Conservation (phyloP, 2,113 vertebrate species). For the Pithys albifrons region DNA sequence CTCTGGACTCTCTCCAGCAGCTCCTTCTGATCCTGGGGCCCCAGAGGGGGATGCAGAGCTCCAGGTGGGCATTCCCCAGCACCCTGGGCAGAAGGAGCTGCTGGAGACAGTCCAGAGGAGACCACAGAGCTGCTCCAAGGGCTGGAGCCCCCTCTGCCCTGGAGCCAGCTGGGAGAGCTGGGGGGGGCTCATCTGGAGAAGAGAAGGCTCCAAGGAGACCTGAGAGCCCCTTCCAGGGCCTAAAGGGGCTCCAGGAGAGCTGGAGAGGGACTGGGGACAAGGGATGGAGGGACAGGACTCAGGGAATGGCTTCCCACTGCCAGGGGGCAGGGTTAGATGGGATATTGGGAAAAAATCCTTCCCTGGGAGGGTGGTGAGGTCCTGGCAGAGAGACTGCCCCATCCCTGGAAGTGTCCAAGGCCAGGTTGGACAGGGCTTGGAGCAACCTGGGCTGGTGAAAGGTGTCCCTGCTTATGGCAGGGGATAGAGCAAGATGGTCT, state of each 20-base stretch:
- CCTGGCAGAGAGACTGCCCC: neutral
- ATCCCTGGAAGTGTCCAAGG: neutral
- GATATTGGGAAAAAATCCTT: neutral
- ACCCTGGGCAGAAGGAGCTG: neutral
- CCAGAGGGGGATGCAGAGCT: neutral
- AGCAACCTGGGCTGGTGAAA: fast-evolving
- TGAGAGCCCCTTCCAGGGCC: fast-evolving
- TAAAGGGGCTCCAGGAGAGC: neutral
- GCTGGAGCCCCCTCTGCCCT: neutral
- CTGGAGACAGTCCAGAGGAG: neutral
- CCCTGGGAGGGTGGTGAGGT: fast-evolving
- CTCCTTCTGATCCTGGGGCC: neutral
- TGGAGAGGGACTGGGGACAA: neutral
- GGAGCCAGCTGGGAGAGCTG: neutral
- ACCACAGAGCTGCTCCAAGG: fast-evolving
- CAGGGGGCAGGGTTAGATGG: neutral
- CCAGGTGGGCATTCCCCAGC: neutral
- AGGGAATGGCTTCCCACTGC: neutral
- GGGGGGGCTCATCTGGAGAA: neutral
- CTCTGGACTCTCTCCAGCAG: neutral
- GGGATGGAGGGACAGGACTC: neutral
- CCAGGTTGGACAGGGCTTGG: fast-evolving
- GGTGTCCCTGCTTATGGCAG: neutral
- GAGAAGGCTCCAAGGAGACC: neutral
- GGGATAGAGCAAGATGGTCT: neutral